Conservation (phyloP, 2,113 vertebrate genomes). For the Phaethornis superciliosus region DNA sequence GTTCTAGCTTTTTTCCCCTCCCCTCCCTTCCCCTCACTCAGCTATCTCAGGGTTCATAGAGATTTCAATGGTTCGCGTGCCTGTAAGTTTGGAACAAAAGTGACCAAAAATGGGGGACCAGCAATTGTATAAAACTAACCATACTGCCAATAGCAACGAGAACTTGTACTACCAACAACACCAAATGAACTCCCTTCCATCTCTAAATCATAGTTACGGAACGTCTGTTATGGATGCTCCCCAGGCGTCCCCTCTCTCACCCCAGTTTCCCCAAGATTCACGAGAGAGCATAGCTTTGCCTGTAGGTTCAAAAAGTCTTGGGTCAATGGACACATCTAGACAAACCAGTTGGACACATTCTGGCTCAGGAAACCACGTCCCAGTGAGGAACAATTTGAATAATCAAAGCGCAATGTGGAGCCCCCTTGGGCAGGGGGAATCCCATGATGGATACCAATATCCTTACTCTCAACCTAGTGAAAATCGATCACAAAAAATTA, state of each 20-base stretch:
- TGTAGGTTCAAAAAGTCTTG: conserved; percentile 77
- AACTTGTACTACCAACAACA: conserved; percentile 82
- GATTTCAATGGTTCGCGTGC: conserved; percentile 77
- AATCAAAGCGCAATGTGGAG: conserved; percentile 80
- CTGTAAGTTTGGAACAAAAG: conserved; percentile 69
- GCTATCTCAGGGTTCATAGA: conserved; percentile 79
- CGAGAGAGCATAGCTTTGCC: conserved; percentile 76
- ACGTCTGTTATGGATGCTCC: conserved; percentile 75
- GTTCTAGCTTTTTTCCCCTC: conserved; percentile 19
- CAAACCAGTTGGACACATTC: conserved; percentile 76
- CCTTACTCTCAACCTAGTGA: conserved; percentile 75
- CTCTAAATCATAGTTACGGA: conserved; percentile 80
- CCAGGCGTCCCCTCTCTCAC: conserved; percentile 81
- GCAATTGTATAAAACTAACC: conserved; percentile 83
- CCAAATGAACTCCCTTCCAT: conserved; percentile 71
- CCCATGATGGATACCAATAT: conserved; percentile 75
- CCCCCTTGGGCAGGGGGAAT: conserved; percentile 72
- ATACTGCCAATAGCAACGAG: conserved; percentile 75
- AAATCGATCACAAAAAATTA: conserved; percentile 78
- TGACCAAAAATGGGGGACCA: conserved; percentile 84
- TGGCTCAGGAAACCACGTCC: conserved; percentile 79
- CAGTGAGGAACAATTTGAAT: conserved; percentile 70
- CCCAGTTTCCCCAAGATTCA: conserved; percentile 81
- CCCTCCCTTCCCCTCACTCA: conserved; percentile 44
- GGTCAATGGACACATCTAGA: conserved; percentile 76